Evolutionary conservation across 2,888 invertebrate species (phyloP).

Genomic region (Pammene aurita): DNA sequence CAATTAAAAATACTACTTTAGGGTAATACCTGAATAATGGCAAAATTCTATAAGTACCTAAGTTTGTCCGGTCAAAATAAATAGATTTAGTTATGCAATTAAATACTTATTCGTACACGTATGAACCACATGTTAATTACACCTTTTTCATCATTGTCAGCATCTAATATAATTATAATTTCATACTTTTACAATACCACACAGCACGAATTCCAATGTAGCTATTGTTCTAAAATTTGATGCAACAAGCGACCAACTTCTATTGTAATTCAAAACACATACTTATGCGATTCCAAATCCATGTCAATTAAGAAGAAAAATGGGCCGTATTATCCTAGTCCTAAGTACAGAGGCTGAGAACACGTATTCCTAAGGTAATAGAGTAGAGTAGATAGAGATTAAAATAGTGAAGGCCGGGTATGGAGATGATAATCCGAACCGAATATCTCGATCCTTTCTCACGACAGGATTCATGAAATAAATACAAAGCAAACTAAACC

Average conservation of each 20-base stretch:
- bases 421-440: constrained; percentile 35
- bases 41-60: no score
- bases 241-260: constrained; percentile 6
- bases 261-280: constrained; percentile 25
- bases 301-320: constrained; percentile 45
- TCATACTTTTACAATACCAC: constrained; percentile 1
- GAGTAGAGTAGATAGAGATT: constrained; percentile 22
- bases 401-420: constrained; percentile 3
- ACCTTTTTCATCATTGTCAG: neutral
- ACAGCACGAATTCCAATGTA: constrained; percentile 6
- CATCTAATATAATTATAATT: constrained; percentile 1
- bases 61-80: no score
- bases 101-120: no score
- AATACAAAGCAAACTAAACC: constrained; percentile 7
- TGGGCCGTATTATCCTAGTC: constrained; percentile 14
- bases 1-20: no score
- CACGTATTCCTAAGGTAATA: constrained; percentile 24
- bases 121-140: no score
- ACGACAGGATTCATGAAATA: constrained; percentile 23
- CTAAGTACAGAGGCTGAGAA: constrained; percentile 27
- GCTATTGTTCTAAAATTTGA: constrained; percentile 19
- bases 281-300: constrained; percentile 10
- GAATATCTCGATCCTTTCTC: constrained; percentile 36
- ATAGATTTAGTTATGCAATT: no score
- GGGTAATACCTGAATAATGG: no score